Conservation (phyloP, 1,140 invertebrate species). For the Theocolax elegans region DNA sequence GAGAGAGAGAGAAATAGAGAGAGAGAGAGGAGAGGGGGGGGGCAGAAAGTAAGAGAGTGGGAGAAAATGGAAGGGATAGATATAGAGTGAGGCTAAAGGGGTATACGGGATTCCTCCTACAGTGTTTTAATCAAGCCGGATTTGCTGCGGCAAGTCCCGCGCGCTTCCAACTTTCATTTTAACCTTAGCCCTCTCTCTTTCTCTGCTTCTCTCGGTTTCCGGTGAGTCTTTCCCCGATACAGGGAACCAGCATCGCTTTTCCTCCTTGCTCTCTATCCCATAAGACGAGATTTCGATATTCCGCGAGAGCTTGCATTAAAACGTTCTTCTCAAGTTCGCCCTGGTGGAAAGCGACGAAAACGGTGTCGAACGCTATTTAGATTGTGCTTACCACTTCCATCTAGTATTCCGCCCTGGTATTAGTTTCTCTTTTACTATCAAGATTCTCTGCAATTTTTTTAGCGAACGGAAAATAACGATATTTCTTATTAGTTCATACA, state of each 20-base stretch:
- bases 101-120: constrained; percentile 60
- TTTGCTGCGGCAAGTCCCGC: constrained; percentile 64
- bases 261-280: not conserved
- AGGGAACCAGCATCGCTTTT: not conserved
- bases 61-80: constrained; percentile 39
- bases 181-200: constrained; percentile 50
- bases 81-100: constrained; percentile 50
- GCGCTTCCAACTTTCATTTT: constrained; percentile 68
- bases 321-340: too few relatives aligned
- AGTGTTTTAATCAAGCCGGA: constrained; percentile 68
- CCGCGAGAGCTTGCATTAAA: constrained; percentile 10
- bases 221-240: not conserved
- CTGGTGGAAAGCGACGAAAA: constrained; percentile 37
- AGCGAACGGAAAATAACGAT: too few relatives aligned
- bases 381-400: constrained; percentile 23
- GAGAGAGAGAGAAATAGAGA: constrained; percentile 18
- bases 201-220: not conserved
- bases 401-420: too few relatives aligned
- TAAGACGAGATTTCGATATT: constrained; percentile 44
- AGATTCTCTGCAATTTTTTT: too few relatives aligned
- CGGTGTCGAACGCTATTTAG: constrained; percentile 45
- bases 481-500: too few relatives aligned
- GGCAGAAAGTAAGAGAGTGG: constrained; percentile 18
- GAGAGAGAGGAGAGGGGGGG: constrained; percentile 35
- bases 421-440: too few relatives aligned